Evolutionary conservation across 2,113 vertebrate genomes (phyloP).

Genomic region (Channa maculata): DNA sequence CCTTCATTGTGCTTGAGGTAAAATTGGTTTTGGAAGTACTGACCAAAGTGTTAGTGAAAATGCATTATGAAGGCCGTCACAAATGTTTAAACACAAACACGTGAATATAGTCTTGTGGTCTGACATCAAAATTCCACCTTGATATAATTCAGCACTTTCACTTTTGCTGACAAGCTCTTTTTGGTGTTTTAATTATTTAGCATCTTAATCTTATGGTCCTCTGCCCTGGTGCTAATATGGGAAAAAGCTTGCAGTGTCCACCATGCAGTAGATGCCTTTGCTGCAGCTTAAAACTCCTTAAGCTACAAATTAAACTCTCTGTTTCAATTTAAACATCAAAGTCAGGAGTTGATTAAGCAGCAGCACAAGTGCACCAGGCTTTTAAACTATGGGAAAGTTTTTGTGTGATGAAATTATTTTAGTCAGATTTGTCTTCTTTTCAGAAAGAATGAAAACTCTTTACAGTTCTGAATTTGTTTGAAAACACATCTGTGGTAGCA

Average conservation of each 20-base stretch:
- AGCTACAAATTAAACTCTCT: slow-evolving; percentile 51
- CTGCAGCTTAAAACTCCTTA: slow-evolving; percentile 28
- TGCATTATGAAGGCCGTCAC: neutral
- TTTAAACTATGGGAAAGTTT: slow-evolving; percentile 11
- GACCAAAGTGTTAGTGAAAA: no score
- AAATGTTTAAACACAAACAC: neutral
- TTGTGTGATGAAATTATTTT: neutral
- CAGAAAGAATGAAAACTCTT: neutral
- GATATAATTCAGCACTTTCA: slow-evolving; percentile 42
- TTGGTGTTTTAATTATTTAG: slow-evolving; percentile 48
- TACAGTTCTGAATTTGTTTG: neutral
- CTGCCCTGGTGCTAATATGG: slow-evolving; percentile 34
- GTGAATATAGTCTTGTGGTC: neutral
- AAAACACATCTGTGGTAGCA: no score
- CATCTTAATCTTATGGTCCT: slow-evolving; percentile 34
- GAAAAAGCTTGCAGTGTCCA: slow-evolving; percentile 4
- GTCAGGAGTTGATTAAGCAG: slow-evolving; percentile 13
- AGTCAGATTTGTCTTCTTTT: neutral
- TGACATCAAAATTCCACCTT: slow-evolving; percentile 4
- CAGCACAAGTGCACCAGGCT: neutral
- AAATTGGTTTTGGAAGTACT: no score
- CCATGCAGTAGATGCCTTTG: slow-evolving; percentile 1
- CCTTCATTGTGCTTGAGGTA: no score
- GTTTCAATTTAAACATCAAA: slow-evolving; percentile 38
- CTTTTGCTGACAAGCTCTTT: slow-evolving; percentile 2